phyloP scores from a whole-genome alignment of 2,113 vertebrate species.

The Hepsetus odoe region DNA sequence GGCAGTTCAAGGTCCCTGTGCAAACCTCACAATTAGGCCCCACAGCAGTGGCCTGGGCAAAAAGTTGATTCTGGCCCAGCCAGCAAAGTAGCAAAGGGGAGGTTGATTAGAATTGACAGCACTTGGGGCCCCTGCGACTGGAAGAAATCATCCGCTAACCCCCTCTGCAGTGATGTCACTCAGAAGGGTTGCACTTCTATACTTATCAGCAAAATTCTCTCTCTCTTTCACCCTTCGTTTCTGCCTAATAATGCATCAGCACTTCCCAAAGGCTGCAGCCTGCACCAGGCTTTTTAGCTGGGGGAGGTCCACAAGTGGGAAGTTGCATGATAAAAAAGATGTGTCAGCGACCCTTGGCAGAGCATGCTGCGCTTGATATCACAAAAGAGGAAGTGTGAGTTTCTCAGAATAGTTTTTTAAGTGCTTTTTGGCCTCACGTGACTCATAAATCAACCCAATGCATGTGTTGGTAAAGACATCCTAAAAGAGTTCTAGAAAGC shows the following conservation, averaged over 20 bases:
- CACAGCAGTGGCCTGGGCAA: background rate
- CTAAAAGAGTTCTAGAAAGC: background rate
- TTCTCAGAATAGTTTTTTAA: background rate
- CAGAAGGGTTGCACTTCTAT: background rate
- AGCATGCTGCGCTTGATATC: background rate
- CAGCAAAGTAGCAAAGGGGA: background rate
- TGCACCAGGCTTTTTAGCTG: background rate
- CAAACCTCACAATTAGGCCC: background rate
- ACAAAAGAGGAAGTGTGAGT: background rate
- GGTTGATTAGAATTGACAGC: conserved; percentile 33
- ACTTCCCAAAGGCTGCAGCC: background rate
- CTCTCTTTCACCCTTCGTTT: background rate
- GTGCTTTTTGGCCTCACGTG: background rate
- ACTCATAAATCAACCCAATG: background rate
- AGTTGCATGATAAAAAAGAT: background rate
- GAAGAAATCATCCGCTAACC: background rate
- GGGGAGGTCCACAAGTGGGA: background rate
- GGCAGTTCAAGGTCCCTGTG: background rate
- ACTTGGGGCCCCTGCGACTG: conserved; percentile 7
- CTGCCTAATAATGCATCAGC: background rate
- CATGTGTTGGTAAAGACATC: background rate
- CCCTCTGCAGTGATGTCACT: background rate
- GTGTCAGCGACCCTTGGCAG: background rate
- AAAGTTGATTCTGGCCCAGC: background rate
- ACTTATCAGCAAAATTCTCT: background rate